phyloP scores from a whole-genome alignment of 2,797 vertebrate species.

The Salmo trutta region DNA sequence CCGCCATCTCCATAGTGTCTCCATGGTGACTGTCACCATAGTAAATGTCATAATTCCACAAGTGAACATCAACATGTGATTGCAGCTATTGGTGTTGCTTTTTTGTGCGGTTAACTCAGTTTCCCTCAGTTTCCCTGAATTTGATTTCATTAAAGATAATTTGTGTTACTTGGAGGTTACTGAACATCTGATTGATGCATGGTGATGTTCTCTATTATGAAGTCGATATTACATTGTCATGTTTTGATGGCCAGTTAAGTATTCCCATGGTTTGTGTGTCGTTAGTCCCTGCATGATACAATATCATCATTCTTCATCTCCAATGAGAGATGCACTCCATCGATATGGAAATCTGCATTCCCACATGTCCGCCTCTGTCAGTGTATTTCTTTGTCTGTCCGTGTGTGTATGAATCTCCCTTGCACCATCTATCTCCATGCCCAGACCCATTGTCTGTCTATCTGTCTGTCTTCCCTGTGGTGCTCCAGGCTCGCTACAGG shows the following conservation, averaged over 20 bases:
- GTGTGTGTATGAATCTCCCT: background rate
- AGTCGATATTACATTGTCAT: background rate
- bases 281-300: background rate
- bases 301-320: background rate
- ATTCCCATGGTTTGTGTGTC: background rate
- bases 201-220: background rate
- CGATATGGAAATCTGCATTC: background rate
- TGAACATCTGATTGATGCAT: background rate
- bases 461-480: background rate
- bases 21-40: conserved; percentile 41
- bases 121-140: background rate
- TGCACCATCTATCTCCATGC: background rate
- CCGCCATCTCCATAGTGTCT: background rate
- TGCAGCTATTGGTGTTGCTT: background rate
- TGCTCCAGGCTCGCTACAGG: conserved; percentile 89
- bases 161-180: background rate
- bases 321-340: background rate
- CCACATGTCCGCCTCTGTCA: background rate
- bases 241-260: background rate
- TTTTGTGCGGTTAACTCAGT: no score
- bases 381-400: background rate
- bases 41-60: conserved; percentile 14
- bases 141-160: background rate
- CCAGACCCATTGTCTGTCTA: background rate
- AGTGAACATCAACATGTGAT: conserved; percentile 2